Percentiles rank a stretch among this genome's conserved stretches.
phyloP scores from a whole-genome alignment of 2,797 vertebrate genomes.

The Sarcoramphus papa region DNA sequence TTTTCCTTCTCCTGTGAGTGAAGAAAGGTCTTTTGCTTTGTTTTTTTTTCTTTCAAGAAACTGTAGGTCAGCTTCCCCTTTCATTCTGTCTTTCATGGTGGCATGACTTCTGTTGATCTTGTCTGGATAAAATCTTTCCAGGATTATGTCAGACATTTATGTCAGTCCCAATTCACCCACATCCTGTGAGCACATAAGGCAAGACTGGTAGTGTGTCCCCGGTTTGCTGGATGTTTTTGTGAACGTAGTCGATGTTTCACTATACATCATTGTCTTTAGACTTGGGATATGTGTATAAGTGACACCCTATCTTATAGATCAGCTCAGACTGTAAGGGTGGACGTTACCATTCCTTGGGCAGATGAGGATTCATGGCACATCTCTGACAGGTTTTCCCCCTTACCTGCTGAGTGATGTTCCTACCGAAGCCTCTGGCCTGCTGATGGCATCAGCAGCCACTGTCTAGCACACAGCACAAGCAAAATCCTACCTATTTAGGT shows the following conservation, averaged over 20 bases:
- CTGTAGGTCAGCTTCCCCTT: background rate
- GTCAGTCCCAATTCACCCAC: background rate
- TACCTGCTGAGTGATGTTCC: background rate
- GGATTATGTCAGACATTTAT: background rate
- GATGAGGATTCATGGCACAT: background rate
- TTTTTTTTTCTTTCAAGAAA: background rate
- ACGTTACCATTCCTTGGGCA: background rate
- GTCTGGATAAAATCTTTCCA: background rate
- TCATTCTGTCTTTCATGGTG: background rate
- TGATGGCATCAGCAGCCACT: background rate
- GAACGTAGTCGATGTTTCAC: background rate
- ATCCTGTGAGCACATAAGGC: background rate
- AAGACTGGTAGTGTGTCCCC: background rate
- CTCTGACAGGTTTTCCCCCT: background rate
- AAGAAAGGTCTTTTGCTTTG: background rate
- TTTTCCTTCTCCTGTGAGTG: background rate
- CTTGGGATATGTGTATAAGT: background rate
- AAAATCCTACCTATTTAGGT: background rate
- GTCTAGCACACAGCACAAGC: background rate
- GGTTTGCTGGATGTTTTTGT: background rate
- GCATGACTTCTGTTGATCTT: background rate
- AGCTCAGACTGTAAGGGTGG: background rate
- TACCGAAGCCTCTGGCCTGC: background rate
- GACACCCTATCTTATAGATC: fast-evolving
- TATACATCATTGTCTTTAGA: background rate